Evolutionary conservation across 2,113 vertebrate species (phyloP), one percentile per base, ranked within the genome.

Genomic region (Mungos mungo): DNA sequence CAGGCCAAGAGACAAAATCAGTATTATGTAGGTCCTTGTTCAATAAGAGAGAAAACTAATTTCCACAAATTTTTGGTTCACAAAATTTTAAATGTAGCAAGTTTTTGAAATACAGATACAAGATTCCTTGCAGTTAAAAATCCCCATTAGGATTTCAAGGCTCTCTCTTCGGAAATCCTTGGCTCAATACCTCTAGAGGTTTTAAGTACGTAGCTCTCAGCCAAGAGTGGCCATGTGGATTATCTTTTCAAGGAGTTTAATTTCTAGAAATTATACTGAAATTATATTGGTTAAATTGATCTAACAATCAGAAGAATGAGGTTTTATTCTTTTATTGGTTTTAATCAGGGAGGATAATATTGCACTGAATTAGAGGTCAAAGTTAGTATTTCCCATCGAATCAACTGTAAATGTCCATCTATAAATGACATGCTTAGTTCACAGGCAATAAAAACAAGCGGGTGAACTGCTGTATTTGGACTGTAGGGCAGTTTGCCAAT

Each of bases 31-130:
- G 50, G 47, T 52, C 60, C 50, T 86, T 91, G 54, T 27, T 68
- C 63, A 95, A 68, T 2, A 41, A 69, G 16, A 60, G 6, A 69
- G 31, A 90, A 94, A 93, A 84, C 3, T 80, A 27, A 86, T 66
- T 79, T 29, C 71, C 69, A 92, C 10, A 85, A 69, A 79, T 23
- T 4, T 66, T 91, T 76, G 63, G 38, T 50, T 96, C 63, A 95
- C 14, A 96, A 96, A 83, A 85, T 92, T 95, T 52, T 81, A 94
- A 93, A 84, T 50, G 31, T 3, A 81, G 23, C 52, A 33, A 41
- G 6, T 87, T 92, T 82, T 76, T 3, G 5, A 77, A 54, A 80
- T 71, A 92, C 5, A 89, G 23, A 21, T 81, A 35, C 31, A 82
- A 80, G 25, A 68, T 47, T 35, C 69, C 77, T 25, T 38, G 54